Conservation (phyloP, 2,797 vertebrate species). For the Phrynocephalus guinanensis region DNA sequence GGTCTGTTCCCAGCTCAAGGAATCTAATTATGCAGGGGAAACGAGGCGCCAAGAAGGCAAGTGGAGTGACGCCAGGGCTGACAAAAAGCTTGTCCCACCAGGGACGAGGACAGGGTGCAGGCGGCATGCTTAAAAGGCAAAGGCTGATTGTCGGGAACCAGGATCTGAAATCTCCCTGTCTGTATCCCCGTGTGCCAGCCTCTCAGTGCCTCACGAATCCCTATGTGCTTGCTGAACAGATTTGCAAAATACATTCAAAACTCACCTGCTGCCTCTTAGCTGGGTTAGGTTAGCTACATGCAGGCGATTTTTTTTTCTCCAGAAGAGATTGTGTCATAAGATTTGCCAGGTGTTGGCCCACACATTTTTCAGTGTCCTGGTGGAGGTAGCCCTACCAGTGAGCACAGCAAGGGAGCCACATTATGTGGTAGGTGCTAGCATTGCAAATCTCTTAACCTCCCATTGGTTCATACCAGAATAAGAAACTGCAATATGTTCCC, state of each 20-base stretch:
- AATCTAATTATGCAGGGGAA: slow-evolving; percentile 19
- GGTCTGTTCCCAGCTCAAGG: slow-evolving; percentile 16
- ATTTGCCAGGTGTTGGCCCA: background rate
- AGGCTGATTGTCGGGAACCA: background rate
- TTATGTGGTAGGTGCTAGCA: background rate
- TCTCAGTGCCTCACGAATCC: background rate
- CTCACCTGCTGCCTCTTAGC: background rate
- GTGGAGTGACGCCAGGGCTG: background rate
- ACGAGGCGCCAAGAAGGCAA: slow-evolving; percentile 18
- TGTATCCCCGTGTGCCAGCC: background rate
- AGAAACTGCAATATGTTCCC: no score
- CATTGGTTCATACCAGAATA: no score
- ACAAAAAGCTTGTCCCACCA: slow-evolving; percentile 1
- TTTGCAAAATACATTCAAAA: background rate
- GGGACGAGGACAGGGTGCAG: background rate
- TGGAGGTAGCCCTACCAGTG: background rate
- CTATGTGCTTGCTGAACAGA: background rate
- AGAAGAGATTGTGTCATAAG: background rate
- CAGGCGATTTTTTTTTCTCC: background rate
- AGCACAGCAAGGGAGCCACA: background rate
- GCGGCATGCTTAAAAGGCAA: background rate
- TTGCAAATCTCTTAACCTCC: no score
- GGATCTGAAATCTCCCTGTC: background rate
- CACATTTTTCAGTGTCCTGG: background rate
- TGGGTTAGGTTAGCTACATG: background rate